Evolutionary conservation across 2,113 vertebrate genomes (phyloP).

Genomic region (Lophius piscatorius): DNA sequence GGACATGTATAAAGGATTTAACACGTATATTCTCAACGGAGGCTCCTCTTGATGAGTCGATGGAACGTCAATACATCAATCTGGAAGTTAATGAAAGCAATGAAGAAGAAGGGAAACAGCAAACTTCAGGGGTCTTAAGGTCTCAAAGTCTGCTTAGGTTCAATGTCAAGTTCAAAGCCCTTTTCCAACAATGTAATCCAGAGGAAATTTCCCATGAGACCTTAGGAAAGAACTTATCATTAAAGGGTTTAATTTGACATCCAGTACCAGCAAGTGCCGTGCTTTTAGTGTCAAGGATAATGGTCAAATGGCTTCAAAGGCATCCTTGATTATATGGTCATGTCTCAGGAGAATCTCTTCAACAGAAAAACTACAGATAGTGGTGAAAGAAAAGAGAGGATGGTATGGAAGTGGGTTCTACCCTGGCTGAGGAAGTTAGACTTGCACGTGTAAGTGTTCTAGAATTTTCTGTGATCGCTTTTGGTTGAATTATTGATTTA

Average conservation of each 20-base stretch:
- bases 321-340: constrained; percentile 51
- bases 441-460: constrained; percentile 20
- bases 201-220: constrained; percentile 78
- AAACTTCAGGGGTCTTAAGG: constrained; percentile 66
- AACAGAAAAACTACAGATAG: constrained; percentile 58
- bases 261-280: constrained; percentile 76
- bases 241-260: constrained; percentile 81
- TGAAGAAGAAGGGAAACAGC: constrained; percentile 34
- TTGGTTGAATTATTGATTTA: constrained; percentile 25
- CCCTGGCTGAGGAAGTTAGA: constrained; percentile 23
- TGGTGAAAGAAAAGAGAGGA: constrained; percentile 53
- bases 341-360: constrained; percentile 64
- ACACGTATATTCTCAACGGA: constrained; percentile 11
- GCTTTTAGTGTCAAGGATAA: constrained; percentile 79
- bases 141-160: constrained; percentile 79
- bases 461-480: constrained; percentile 9
- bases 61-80: constrained; percentile 37
- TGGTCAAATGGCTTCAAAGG: constrained; percentile 78
- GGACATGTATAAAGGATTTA: not conserved
- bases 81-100: constrained; percentile 33
- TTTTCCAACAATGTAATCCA: constrained; percentile 79
- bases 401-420: constrained; percentile 28
- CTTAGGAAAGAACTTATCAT: constrained; percentile 76
- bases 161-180: constrained; percentile 82
- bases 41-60: constrained; percentile 18